phyloP scores from a whole-genome alignment of 2,888 invertebrate species.

The Protophormia terraenovae region DNA sequence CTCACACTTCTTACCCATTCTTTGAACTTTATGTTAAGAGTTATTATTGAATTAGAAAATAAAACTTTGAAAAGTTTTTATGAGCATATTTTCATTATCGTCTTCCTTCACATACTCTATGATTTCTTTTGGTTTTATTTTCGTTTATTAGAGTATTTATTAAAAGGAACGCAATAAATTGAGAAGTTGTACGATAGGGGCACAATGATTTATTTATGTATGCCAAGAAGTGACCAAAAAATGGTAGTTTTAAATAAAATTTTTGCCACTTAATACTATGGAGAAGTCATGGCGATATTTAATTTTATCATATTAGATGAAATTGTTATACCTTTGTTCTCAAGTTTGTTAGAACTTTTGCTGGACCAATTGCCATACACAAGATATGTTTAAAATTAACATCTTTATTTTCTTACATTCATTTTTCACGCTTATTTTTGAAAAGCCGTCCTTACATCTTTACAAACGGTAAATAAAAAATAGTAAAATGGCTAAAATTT shows the following conservation, averaged over 20 bases:
- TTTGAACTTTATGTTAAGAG: not conserved
- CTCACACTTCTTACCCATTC: too few relatives aligned
- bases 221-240: conserved; percentile 32
- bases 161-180: not conserved
- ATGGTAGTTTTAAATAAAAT: conserved; percentile 22
- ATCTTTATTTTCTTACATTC: too few relatives aligned
- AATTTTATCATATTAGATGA: too few relatives aligned
- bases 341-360: too few relatives aligned
- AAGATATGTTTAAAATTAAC: too few relatives aligned
- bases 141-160: not conserved
- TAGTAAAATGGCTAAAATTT: too few relatives aligned
- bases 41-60: conserved; percentile 54
- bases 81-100: not conserved
- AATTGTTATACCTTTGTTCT: too few relatives aligned
- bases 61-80: conserved; percentile 9
- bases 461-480: too few relatives aligned
- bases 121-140: not conserved
- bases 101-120: not conserved
- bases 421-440: too few relatives aligned
- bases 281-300: too few relatives aligned
- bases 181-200: not conserved
- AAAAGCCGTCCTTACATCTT: too few relatives aligned
- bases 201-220: conserved; percentile 33
- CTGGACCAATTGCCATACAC: too few relatives aligned
- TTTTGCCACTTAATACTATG: not conserved